Base-by-base conservation (phyloP, 1,140 invertebrate species). In the Leptopilina boulardi region DNA sequence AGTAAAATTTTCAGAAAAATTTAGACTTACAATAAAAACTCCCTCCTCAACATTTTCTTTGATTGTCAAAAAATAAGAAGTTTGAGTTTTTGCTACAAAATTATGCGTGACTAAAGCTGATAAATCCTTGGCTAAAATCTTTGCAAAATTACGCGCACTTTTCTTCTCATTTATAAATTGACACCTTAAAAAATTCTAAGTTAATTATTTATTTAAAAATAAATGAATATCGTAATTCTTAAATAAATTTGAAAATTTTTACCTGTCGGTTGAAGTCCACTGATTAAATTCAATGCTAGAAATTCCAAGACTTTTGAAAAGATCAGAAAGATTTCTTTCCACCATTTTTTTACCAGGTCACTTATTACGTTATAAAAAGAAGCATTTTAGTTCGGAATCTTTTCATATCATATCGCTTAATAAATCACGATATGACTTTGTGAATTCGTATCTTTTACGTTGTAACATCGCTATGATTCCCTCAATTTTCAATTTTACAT, bases 31-130 rank as follows among this genome's bases (percentile, higher is more conserved):
- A 21, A 76, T 51, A 41, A 76, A 76, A 19, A 18, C 38, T 56
- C 30, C 30, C 15, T 76, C 74, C 15, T 38, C 15, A n/a, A 76
- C 26, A 51, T 42, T 76, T 47, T 71, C 71, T 70, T 71, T 76
- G 51, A 34, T 26, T 71, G 30, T 26, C 10, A 18, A 13, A 23
- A 76, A 76, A 76, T 71, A 71, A 2, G 23, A 30, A 5, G 74
- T 66, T 38, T 76, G 74, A 76, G 23, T 70, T 71, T 71, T 51
- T 9, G 74, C 66, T 54, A 76, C 13, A 19, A 76, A 76, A 56
- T 76, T 66, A 54, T 76, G 74, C 38, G 51, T 76, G n/a, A 76
- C 4, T 38, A 76, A 34, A 34, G 15, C 13, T 70, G 21, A 30
- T 42, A 47, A 13, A 59, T 71, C 23, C 41, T 72, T 26, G 41